Percentiles rank a stretch among this genome's conserved stretches.
Conservation (phyloP, 2,888 invertebrate genomes). For the Chloromyia formosa region DNA sequence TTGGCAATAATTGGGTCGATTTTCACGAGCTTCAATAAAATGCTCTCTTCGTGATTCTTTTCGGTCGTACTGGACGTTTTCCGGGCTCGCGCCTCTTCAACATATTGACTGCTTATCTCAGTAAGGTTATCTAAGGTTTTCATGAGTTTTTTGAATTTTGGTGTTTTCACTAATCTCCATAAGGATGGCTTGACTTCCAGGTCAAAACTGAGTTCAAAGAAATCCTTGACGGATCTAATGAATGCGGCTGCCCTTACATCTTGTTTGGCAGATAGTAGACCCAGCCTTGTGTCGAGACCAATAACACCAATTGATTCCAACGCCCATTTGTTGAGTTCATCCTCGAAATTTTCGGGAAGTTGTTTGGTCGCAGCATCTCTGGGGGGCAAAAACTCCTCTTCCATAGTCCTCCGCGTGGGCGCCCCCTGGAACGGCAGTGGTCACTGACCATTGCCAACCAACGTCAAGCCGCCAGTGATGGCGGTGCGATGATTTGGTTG, state of each 20-base stretch:
- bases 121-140: conserved; percentile 57
- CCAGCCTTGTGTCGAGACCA: conserved; percentile 55
- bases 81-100: conserved; percentile 57
- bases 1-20: conserved; percentile 72
- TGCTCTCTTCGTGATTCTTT: conserved; percentile 66
- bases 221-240: conserved; percentile 54
- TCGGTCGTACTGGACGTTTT: conserved; percentile 56
- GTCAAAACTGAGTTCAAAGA: conserved; percentile 56
- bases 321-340: conserved; percentile 67
- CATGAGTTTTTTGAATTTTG: conserved; percentile 57
- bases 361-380: conserved; percentile 53
- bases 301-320: conserved; percentile 64
- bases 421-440: too few species aligned
- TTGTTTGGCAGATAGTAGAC: conserved; percentile 46
- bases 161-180: conserved; percentile 57
- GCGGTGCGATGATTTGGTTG: too few species aligned
- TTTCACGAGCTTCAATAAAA: conserved; percentile 71
- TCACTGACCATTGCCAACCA: too few species aligned
- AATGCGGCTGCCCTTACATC: conserved; percentile 47
- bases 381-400: too few species aligned
- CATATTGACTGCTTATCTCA: conserved; percentile 58
- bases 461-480: too few species aligned
- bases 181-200: conserved; percentile 59
- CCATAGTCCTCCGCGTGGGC: too few species aligned
- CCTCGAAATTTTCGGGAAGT: conserved; percentile 61